Evolutionary conservation across 2,888 invertebrate genomes (phyloP).

Genomic region (Dolomedes plantarius): DNA sequence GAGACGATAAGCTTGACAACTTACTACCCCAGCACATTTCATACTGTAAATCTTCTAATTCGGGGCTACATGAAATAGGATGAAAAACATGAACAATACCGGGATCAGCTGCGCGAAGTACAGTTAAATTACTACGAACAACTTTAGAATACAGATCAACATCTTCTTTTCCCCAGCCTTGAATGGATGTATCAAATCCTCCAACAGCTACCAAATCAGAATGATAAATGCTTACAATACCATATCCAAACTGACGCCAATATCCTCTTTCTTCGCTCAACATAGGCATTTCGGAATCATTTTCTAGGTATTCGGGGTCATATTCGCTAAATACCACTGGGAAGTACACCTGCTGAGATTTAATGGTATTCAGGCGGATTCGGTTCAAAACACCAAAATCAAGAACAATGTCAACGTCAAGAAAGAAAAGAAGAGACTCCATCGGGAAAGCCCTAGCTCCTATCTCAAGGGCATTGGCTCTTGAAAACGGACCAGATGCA

Average conservation of each 20-base stretch:
- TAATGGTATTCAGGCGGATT: constrained; percentile 86
- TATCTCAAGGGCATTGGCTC: constrained; percentile 88
- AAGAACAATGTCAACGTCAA: constrained; percentile 97
- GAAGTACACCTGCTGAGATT: constrained; percentile 88
- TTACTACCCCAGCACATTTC: constrained; percentile 95
- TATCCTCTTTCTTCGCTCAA: constrained; percentile 83
- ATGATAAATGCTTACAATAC: constrained; percentile 93
- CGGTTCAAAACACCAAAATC: constrained; percentile 84
- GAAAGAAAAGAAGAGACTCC: constrained; percentile 88
- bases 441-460: constrained; percentile 82
- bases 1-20: constrained; percentile 83
- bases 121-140: constrained; percentile 82
- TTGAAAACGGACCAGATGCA: constrained; percentile 82
- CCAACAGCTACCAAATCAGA: constrained; percentile 88
- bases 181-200: constrained; percentile 92
- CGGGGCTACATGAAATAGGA: constrained; percentile 89
- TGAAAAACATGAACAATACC: constrained; percentile 95
- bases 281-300: constrained; percentile 68
- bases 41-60: constrained; percentile 86
- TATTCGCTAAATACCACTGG: constrained; percentile 98
- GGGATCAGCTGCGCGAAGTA: constrained; percentile 91
- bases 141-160: constrained; percentile 94
- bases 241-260: constrained; percentile 97
- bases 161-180: constrained; percentile 98
- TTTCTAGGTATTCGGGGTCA: constrained; percentile 80